Evolutionary conservation across 2,113 vertebrate genomes (phyloP), one percentile per base, ranked within the genome.

Genomic region (Gallinago jamesoni): DNA sequence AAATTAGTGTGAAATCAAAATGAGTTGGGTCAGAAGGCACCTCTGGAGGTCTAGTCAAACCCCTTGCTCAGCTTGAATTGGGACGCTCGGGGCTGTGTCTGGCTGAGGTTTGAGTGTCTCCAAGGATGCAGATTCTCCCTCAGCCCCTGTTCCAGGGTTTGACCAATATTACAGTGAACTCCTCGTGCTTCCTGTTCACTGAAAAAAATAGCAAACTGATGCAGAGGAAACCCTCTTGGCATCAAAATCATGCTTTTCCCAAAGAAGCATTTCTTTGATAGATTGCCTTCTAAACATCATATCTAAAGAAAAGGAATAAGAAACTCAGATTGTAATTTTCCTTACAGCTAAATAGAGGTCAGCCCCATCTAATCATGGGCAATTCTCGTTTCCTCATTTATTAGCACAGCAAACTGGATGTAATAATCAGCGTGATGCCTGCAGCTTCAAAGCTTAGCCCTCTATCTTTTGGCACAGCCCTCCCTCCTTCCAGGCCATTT

Each of bases 261-360:
- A 1, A 2, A 1, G 15, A 56, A 56, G 2, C 0, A 9, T 31
- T 23, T 69, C 11, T 70, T 87, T 10, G 18, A 4, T n/a, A 67
- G 14, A 37, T 5, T 52, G 24, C 30, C 43, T 10, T 15, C 39
- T 60, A 57, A 60, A 21, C 24, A 12, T 41, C 7, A 1, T 5
- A 57, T 62, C 13, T 73, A 17, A 90, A 88, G 52, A 23, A 81
- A 75, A 83, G 47, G 25, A 88, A 7, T 10, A 52, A 77, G 37
- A 90, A 73, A 48, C 9, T 21, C n/a, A 56, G 47, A 5, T 8
- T 60, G 39, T 20, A 6, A 19, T 69, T 78, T 63, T 43, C 5
- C 10, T 72, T 85, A 43, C 27, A 62, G 48, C 12, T 48, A 74
- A 50, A 30, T 1, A 14, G n/a, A 77, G 57, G 12, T 47, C 35